phyloP scores from a whole-genome alignment of 1,140 invertebrate genomes.

The Pinna nobilis region DNA sequence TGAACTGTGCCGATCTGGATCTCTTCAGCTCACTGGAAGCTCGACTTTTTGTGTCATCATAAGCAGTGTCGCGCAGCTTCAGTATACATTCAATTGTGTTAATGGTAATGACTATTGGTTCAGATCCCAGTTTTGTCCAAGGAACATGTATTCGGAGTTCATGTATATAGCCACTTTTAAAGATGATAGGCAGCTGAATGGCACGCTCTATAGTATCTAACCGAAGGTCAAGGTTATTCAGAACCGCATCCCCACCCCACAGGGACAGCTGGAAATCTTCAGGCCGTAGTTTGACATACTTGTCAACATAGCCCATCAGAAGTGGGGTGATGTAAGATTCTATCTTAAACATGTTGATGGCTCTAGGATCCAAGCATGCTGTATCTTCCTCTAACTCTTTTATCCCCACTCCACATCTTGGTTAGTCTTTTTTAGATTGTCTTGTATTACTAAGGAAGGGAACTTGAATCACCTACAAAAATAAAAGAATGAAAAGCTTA shows the following conservation, averaged over 20 bases:
- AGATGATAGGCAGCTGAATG: conserved; percentile 90
- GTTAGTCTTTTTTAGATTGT: no score
- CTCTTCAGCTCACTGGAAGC: conserved; percentile 39
- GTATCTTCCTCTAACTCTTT: no score
- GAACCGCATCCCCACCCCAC: conserved; percentile 95
- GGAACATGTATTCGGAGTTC: conserved; percentile 95
- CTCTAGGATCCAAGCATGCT: no score
- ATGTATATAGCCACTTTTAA: conserved; percentile 95
- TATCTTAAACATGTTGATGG: conserved; percentile 78
- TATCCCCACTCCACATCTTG: no score
- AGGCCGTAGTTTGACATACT: conserved; percentile 94
- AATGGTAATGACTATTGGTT: conserved; percentile 95
- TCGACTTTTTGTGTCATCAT: conserved; percentile 55
- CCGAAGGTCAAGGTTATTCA: conserved; percentile 94
- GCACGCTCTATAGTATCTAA: conserved; percentile 94
- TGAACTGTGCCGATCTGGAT: conserved; percentile 33
- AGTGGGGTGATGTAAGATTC: conserved; percentile 92
- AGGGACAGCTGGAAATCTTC: conserved; percentile 94
- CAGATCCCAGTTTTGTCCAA: conserved; percentile 96
- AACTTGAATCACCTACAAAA: no score
- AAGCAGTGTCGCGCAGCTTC: conserved; percentile 72
- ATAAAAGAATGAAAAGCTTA: no score
- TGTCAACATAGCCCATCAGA: conserved; percentile 94
- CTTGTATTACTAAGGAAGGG: no score
- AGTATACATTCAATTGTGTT: conserved; percentile 88